phyloP scores from a whole-genome alignment of 2,888 invertebrate genomes.

The Serrognathus titanus region DNA sequence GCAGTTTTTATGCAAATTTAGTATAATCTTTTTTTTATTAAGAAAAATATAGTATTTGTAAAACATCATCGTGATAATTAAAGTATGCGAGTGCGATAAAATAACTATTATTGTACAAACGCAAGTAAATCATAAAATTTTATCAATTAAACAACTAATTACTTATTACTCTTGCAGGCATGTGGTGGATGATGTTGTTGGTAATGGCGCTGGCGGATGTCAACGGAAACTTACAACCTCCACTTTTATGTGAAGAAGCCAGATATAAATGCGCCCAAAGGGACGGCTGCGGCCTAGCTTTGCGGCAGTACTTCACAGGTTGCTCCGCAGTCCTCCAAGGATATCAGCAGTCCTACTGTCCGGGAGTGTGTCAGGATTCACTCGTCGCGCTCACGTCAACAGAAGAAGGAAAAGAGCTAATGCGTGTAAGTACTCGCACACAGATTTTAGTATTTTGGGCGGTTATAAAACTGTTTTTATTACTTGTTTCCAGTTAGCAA shows the following conservation, averaged over 20 bases:
- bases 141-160: neutral
- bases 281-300: slow-evolving; percentile 72
- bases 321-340: slow-evolving; percentile 68
- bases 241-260: slow-evolving; percentile 61
- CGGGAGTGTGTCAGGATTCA: slow-evolving; percentile 71
- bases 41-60: too few species aligned
- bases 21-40: too few species aligned
- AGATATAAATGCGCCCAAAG: slow-evolving; percentile 71
- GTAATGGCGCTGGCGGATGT: slow-evolving; percentile 41
- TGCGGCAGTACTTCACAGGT: slow-evolving; percentile 71
- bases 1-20: too few species aligned
- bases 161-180: slow-evolving; percentile 32
- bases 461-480: too few species aligned
- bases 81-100: too few species aligned
- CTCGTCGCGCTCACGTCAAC: slow-evolving; percentile 76
- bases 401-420: slow-evolving; percentile 72
- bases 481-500: too few species aligned
- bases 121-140: too few species aligned
- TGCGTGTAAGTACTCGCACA: slow-evolving; percentile 60
- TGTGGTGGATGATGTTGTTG: slow-evolving; percentile 47
- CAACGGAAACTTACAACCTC: neutral
- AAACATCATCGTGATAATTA: too few species aligned
- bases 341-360: slow-evolving; percentile 54
- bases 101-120: too few species aligned
- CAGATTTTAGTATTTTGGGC: too few species aligned